These are phyloP conservation scores for Rotaria magnacalcarata DNA, from an alignment of 2,888 invertebrate genomes.

Conservation along the genomic window DNA sequence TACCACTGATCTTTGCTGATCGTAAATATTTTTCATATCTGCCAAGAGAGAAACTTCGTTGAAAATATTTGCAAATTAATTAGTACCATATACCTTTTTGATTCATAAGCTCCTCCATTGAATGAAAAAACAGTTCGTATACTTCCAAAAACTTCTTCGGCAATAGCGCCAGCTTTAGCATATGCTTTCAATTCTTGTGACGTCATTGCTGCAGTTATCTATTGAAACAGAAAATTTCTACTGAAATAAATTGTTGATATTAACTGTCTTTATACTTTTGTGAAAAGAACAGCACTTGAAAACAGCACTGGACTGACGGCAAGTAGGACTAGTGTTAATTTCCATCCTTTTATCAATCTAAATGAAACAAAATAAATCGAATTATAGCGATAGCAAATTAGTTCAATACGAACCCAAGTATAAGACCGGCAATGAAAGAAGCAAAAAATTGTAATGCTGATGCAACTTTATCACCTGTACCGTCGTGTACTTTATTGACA, in stretches of 20 bases:
- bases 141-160: conserved; percentile 36
- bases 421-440: conserved; percentile 68
- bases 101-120: conserved; percentile 44
- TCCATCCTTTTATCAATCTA: conserved; percentile 73
- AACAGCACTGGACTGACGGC: conserved; percentile 73
- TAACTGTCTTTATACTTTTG: conserved; percentile 62
- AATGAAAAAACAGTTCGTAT: conserved; percentile 41
- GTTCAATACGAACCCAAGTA: conserved; percentile 61
- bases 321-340: conserved; percentile 72
- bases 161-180: conserved; percentile 38
- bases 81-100: not conserved
- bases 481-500: conserved; percentile 68
- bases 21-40: conserved; percentile 38
- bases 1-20: conserved; percentile 3
- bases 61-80: too few species aligned
- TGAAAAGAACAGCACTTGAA: conserved; percentile 70
- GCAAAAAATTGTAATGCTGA: conserved; percentile 70
- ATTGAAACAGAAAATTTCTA: not conserved
- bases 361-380: not conserved
- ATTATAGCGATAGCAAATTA: not conserved
- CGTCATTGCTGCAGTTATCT: conserved; percentile 49
- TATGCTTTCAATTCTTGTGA: conserved; percentile 44
- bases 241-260: too few species aligned
- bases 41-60: too few species aligned
- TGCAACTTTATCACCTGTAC: conserved; percentile 75